Evolutionary conservation across 1,140 invertebrate genomes (phyloP), one percentile per base, ranked within the genome.

Genomic region (Orius laevigatus): DNA sequence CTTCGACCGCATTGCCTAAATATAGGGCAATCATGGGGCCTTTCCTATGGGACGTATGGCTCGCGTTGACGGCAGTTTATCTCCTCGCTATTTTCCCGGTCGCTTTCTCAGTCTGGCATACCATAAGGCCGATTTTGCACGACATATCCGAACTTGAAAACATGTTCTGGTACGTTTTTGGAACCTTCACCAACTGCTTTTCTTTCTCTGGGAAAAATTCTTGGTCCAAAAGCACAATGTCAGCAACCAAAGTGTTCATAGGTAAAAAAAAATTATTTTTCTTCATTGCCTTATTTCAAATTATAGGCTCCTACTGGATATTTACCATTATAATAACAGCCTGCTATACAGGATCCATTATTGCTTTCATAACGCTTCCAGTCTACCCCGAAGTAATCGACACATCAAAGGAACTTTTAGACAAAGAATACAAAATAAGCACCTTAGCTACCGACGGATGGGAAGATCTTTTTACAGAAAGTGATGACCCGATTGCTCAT

Each of bases 1-100:
- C 76, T 14, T 84, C 80, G 1, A 80, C 75, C 19, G 79, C 80
- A 3, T 61, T 84, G 46, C 79, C 80, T 35, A 79, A 77, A 56
- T 83, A 83, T 60, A 73, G 79, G 34, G 81, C 81, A n/a, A 81
- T 84, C 35, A 72, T 84, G 63, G 80, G 81, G 9, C 81, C 81
- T 0, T 84, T 84, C 54, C 74, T 80, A 51, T 79, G 77, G 72
- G 71, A 73, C 6, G 79, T 83, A 3, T 84, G 81, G 81, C 60
- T 82, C 5, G 68, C 75, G 9, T 55, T 84, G 9, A 79, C 74
- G 5, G 62, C 73, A 5, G 70, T 72, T 1, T 84, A 84, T 55
- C 60, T 84, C n/a, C 65, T 78, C 4, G 77, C 70, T 3, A 76
- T 83, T 46, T 71, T 83, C 50, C 78, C 79, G 2, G 63, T 83